These are phyloP conservation scores for Agonopterix arenella DNA, from an alignment of 2,888 invertebrate genomes.

Conservation along the genomic window DNA sequence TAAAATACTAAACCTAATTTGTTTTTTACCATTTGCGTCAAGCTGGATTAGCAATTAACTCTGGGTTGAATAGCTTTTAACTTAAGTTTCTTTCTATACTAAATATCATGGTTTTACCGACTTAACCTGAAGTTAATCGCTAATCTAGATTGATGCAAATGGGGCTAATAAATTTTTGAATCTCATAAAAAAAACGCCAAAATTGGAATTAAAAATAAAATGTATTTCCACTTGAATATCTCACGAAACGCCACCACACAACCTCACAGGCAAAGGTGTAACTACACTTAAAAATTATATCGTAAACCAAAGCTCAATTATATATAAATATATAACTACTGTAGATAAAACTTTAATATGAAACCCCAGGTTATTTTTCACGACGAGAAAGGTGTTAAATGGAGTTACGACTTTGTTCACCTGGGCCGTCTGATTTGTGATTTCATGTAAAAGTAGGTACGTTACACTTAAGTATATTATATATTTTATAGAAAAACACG, in stretches of 20 bases:
- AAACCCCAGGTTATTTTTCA: conserved; percentile 18
- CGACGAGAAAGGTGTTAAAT: not conserved
- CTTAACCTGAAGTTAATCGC: too few relatives aligned
- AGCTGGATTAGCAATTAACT: too few relatives aligned
- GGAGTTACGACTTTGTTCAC: conserved; percentile 1
- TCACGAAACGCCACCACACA: conserved; percentile 58
- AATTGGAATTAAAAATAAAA: conserved; percentile 72
- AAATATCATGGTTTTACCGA: too few relatives aligned
- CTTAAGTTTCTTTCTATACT: too few relatives aligned
- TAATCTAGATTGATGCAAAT: too few relatives aligned
- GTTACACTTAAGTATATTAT: conserved; percentile 66
- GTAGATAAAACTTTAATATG: conserved; percentile 43
- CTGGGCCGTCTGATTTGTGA: conserved; percentile 57
- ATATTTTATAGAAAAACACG: conserved; percentile 45
- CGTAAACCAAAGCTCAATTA: conserved; percentile 68
- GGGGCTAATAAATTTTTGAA: too few relatives aligned
- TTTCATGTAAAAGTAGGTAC: conserved; percentile 63
- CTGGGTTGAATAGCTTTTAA: too few relatives aligned
- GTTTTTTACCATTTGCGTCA: too few relatives aligned
- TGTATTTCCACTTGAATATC: conserved; percentile 73
- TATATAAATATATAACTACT: conserved; percentile 66
- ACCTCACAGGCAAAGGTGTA: conserved; percentile 39
- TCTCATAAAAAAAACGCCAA: conserved; percentile 22
- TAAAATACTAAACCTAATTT: too few relatives aligned
- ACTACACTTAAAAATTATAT: conserved; percentile 45